phyloP scores from a whole-genome alignment of 2,113 vertebrate genomes.

The Natator depressus region DNA sequence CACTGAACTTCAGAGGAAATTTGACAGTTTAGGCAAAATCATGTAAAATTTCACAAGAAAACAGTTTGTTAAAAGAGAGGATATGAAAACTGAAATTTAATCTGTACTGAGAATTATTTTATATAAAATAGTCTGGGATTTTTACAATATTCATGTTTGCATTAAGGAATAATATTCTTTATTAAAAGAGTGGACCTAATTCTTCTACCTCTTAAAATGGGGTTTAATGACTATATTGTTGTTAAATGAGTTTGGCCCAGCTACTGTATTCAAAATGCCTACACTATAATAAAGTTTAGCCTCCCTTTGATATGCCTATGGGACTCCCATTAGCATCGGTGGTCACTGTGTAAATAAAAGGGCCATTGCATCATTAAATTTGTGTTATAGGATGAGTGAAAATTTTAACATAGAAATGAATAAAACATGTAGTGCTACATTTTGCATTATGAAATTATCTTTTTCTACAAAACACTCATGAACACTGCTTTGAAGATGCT shows the following conservation, averaged over 20 bases:
- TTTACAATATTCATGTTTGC: not conserved
- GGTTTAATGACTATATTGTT: not conserved
- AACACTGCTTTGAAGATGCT: not conserved
- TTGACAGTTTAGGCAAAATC: not conserved
- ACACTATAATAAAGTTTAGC: not conserved
- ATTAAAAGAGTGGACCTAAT: not conserved
- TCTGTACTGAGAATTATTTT: not conserved
- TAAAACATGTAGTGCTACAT: not conserved
- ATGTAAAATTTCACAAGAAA: not conserved
- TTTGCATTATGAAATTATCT: not conserved
- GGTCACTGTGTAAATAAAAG: not conserved
- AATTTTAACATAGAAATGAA: not conserved
- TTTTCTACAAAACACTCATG: not conserved
- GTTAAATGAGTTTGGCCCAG: not conserved
- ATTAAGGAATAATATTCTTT: not conserved
- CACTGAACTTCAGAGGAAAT: not conserved
- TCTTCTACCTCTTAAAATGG: not conserved
- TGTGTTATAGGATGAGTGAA: not conserved
- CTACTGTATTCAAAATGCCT: not conserved
- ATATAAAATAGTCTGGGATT: not conserved
- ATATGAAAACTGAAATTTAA: not conserved
- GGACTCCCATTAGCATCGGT: not conserved
- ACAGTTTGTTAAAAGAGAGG: not conserved
- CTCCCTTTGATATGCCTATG: not conserved
- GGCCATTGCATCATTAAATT: accelerated